Base-by-base conservation (phyloP, 2,797 vertebrate genomes). In the Poecilia gillii region DNA sequence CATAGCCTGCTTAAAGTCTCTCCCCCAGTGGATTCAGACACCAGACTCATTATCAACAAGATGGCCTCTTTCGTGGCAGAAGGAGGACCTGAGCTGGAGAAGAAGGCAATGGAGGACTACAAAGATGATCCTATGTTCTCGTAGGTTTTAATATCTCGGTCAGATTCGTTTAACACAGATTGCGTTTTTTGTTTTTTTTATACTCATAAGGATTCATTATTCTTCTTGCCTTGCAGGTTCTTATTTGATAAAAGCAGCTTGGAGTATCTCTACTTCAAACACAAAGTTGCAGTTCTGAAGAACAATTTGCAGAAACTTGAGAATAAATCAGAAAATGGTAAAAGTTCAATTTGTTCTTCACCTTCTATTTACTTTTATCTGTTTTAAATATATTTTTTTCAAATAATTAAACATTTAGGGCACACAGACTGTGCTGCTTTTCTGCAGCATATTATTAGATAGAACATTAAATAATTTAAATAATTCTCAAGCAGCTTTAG, bases 1-100 rank as follows among this genome's bases (percentile, higher is more conserved):
- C 95, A 99, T 97, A 97, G 97, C 96, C 93, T 98, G 96, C 97
- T 99, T 98, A 98, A 99, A 99, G 98, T 99, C 96, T 97, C 97
- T 95, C 98, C 99, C 96, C 99, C 99, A 99, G 98, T 98, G 97
- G 98, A 99, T 93, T 92, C 94, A 81, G 97, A 98, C 93, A 96
- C 96, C 90, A 95, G 96, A 81, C 96, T 97, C 85, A 97, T 99
- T 93, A 97, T 98, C 92, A 95, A 99, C 95, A 98, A 99, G 96
- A 96, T 99, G 97, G 99, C 99, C 85, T 95, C 95, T 78, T 99
- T 99, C 94, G 96, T 99, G 91, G 98, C 99, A 2, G 97, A 99
- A 93, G 98, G 97, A 85, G 98, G 98, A 88, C 94, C 96, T 0
- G 95, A 98, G 86, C 94, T 99, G 88, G 98, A 99, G 95, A 97